Percentiles rank a stretch among this genome's conserved stretches.
Conservation (phyloP, 2,113 vertebrate genomes). For the Thermophis baileyi region DNA sequence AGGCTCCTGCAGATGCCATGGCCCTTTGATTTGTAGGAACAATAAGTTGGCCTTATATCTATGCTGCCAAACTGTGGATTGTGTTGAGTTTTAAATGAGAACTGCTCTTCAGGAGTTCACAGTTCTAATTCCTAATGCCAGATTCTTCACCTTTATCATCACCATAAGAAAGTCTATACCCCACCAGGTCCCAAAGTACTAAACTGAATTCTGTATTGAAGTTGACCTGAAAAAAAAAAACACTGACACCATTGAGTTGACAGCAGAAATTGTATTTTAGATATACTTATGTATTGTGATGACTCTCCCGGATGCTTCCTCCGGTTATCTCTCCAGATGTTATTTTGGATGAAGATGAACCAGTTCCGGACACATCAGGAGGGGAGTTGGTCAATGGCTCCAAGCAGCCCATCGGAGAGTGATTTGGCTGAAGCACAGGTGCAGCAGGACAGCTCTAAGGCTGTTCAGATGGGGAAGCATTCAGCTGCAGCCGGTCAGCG, state of each 20-base stretch:
- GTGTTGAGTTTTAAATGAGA: not conserved
- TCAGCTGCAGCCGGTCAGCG: not conserved
- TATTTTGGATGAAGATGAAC: not conserved
- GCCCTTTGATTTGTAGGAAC: not conserved
- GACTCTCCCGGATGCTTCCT: not conserved
- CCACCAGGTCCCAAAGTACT: not conserved
- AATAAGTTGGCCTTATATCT: not conserved
- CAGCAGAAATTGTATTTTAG: not conserved
- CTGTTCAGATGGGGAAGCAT: not conserved
- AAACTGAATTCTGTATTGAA: not conserved
- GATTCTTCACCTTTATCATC: not conserved
- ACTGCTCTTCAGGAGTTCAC: not conserved
- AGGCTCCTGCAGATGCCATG: not conserved
- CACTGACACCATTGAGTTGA: not conserved
- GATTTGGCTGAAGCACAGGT: not conserved
- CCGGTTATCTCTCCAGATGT: not conserved
- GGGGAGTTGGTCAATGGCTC: not conserved
- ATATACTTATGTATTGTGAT: not conserved
- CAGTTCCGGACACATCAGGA: not conserved
- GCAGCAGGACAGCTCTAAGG: not conserved
- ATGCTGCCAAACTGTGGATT: not conserved
- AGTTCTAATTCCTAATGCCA: not conserved
- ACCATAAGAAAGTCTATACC: not conserved
- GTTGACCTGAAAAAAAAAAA: not conserved
- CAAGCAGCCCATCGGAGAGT: not conserved